Evolutionary conservation across 2,113 vertebrate species (phyloP).

Genomic region (Ia io): DNA sequence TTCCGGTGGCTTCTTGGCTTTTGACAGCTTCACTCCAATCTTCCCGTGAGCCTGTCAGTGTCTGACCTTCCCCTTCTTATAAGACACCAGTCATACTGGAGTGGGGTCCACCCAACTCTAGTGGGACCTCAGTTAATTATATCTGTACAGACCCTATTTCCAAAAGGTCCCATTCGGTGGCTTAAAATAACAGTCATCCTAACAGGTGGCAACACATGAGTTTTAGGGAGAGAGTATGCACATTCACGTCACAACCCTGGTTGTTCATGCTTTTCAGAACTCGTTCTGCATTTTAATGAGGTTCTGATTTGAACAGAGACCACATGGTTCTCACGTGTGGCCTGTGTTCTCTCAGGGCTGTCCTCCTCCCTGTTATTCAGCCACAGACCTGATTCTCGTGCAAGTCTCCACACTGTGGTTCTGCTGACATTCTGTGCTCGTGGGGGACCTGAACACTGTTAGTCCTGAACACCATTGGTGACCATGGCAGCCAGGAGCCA

Average conservation of each 20-base stretch:
- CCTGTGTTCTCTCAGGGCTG: not conserved
- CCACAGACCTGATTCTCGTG: too few species aligned
- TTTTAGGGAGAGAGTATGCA: fast-evolving
- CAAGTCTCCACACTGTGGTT: not conserved
- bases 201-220: not conserved
- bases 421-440: not conserved
- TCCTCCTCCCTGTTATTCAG: fast-evolving
- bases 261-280: not conserved
- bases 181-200: too few species aligned
- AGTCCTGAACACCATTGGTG: too few species aligned
- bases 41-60: not conserved
- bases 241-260: not conserved
- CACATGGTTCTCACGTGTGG: too few species aligned
- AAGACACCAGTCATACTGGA: not conserved
- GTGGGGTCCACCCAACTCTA: too few species aligned
- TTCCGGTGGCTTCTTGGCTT: not conserved
- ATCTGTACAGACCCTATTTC: not conserved
- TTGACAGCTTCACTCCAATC: fast-evolving
- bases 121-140: not conserved
- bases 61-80: not conserved
- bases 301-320: not conserved
- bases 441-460: too few species aligned
- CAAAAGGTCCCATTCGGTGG: not conserved
- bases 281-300: not conserved
- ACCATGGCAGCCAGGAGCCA: not conserved